Conservation (phyloP, 2,888 invertebrate species). For the Melinaea menophilus region DNA sequence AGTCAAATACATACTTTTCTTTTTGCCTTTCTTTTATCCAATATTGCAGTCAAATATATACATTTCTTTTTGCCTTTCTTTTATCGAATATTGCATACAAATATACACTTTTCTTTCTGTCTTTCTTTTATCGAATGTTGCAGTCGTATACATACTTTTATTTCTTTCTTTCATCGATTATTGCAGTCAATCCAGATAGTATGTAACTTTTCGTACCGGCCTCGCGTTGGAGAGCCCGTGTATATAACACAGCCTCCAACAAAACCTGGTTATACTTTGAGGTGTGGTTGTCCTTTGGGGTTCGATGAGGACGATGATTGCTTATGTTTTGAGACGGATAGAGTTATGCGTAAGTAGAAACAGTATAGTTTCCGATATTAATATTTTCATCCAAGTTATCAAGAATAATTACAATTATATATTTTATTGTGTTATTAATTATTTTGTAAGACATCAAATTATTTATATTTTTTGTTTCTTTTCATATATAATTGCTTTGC, state of each 20-base stretch:
- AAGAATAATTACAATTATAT: too few relatives aligned
- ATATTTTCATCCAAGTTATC: too few relatives aligned
- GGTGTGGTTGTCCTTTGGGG: conserved; percentile 57
- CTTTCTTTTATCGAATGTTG: conserved; percentile 16
- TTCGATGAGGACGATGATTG: conserved; percentile 52
- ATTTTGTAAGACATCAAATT: too few relatives aligned
- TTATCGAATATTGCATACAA: conserved; percentile 38
- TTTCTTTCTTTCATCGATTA: not conserved
- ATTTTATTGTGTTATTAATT: too few relatives aligned
- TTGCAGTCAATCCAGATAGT: conserved; percentile 50
- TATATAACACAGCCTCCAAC: conserved; percentile 43
- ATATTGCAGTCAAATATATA: conserved; percentile 37
- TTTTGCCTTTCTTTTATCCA: not conserved
- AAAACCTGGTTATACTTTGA: conserved; percentile 34
- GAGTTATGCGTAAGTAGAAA: conserved; percentile 19
- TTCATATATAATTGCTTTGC: too few relatives aligned
- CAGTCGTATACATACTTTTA: conserved; percentile 35
- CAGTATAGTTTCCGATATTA: not conserved
- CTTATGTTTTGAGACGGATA: conserved; percentile 42
- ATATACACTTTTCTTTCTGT: not conserved
- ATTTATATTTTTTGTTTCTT: too few relatives aligned
- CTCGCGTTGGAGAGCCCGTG: conserved; percentile 32
- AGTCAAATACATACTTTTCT: conserved; percentile 34
- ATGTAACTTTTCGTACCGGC: conserved; percentile 55
- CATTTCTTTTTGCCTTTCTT: not conserved